These are phyloP conservation scores for Tricholaema leucomelas DNA, from an alignment of 2,113 vertebrate genomes.

Conservation along the genomic window DNA sequence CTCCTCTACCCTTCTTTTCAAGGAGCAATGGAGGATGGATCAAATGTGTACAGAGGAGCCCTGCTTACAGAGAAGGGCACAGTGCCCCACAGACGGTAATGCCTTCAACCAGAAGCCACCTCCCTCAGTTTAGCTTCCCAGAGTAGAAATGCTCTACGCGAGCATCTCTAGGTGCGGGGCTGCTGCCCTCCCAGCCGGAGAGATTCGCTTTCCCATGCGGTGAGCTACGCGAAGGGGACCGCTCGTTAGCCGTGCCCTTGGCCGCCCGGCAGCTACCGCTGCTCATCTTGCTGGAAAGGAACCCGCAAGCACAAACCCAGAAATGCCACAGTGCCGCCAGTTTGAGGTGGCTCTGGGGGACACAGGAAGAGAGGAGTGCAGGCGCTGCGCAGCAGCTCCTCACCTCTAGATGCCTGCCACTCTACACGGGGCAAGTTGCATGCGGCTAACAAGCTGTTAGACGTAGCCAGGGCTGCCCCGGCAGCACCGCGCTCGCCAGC, in stretches of 20 bases:
- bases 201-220: accelerated
- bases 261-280: not conserved
- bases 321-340: no score
- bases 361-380: accelerated
- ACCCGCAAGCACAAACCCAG: accelerated
- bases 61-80: not conserved
- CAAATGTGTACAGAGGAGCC: not conserved
- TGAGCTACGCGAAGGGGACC: accelerated
- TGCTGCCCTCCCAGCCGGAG: not conserved
- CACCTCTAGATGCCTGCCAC: accelerated
- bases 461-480: not conserved
- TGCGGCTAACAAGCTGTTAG: accelerated
- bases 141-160: accelerated
- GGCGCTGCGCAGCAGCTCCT: not conserved
- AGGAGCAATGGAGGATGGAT: not conserved
- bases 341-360: not conserved
- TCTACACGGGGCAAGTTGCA: accelerated
- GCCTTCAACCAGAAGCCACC: not conserved
- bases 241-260: not conserved
- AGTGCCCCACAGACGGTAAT: accelerated
- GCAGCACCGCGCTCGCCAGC: not conserved
- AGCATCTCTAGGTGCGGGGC: not conserved
- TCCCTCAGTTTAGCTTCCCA: not conserved
- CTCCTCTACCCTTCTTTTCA: not conserved
- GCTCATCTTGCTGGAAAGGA: accelerated